Evolutionary conservation across 1,140 invertebrate species (phyloP), one percentile per base, ranked within the genome.

Genomic region (Drosophila yakuba): DNA sequence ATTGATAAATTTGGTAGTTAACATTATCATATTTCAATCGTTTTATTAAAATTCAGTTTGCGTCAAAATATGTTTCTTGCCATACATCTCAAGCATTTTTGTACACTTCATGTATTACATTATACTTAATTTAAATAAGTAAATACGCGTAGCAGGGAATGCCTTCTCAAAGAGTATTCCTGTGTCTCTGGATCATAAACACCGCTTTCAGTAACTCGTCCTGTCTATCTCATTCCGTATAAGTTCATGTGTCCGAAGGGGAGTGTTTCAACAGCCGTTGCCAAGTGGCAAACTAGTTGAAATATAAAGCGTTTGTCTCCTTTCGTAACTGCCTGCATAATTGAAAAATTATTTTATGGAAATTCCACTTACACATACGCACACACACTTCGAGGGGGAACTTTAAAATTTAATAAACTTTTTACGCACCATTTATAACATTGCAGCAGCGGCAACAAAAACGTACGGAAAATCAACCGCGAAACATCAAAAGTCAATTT

Each of bases 401-500:
- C 75, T 79, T 86, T 82, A 73, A 86, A 88, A 86, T 86, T 86
- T 86, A 88, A 86, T 86, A 88, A 86, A 86, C 83, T 86, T 86
- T 86, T 86, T 88, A 86, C 83, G 83, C 79, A 77, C 75, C 83
- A 88, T 86, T 86, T 77, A 67, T 50, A 74, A 82, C 64, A 80
- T 64, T 43, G 60, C 63, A 69, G 35, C 25, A 20, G 10, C 43
- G 23, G 38, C 67, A 69, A 36, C 63, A 41, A 71, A 57, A 71
- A 48, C 71, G 48, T 71, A 41, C 51, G 38, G 64, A 71, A 88
- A 86, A 88, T 79, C 82, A 86, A 86, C 83, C 83, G 79, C 83
- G 67, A 83, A 86, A 88, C 83, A 86, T 86, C 83, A 88, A 86
- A 86, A 86, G 83, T 86, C 83, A 86, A 86, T 86, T 86, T 86